Conservation (phyloP, 2,888 invertebrate genomes). For the Lasioglossum malachurum region DNA sequence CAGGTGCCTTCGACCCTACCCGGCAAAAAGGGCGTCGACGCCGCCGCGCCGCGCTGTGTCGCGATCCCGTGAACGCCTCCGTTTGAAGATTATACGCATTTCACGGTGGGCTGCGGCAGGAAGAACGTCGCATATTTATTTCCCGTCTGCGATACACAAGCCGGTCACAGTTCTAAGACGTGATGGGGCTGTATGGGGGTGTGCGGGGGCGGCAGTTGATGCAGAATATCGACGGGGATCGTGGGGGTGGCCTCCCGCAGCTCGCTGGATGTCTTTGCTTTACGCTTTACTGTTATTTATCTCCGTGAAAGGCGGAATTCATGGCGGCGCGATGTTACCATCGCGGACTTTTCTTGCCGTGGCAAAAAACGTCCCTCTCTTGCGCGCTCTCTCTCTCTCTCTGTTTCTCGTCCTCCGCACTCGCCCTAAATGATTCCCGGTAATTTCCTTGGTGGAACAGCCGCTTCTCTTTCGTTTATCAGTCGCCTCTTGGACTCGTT, state of each 20-base stretch:
- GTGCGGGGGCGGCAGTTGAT: slow-evolving; percentile 32
- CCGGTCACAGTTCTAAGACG: slow-evolving; percentile 51
- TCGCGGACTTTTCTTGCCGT: slow-evolving; percentile 34
- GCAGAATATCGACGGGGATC: slow-evolving; percentile 57
- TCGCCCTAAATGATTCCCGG: slow-evolving; percentile 40
- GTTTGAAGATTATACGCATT: slow-evolving; percentile 81
- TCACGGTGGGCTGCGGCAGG: slow-evolving; percentile 67
- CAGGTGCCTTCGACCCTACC: slow-evolving; percentile 47
- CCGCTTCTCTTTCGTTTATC: slow-evolving; percentile 26
- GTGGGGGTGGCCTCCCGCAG: slow-evolving; percentile 42
- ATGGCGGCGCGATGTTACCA: slow-evolving; percentile 28
- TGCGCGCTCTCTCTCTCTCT: background rate
- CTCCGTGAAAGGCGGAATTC: slow-evolving; percentile 70
- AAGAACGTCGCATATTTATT: slow-evolving; percentile 80
- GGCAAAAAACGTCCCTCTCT: slow-evolving; percentile 12
- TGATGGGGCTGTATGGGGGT: slow-evolving; percentile 25
- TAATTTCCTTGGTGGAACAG: slow-evolving; percentile 42
- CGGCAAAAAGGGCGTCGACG: slow-evolving; percentile 45
- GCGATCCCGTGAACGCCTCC: slow-evolving; percentile 57
- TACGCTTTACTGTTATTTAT: slow-evolving; percentile 78
- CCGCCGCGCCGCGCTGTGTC: slow-evolving; percentile 25
- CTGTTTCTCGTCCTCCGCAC: background rate
- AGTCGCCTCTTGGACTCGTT: slow-evolving; percentile 7
- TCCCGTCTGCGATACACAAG: slow-evolving; percentile 67
- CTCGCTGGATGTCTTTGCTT: slow-evolving; percentile 73